Conservation (phyloP, 2,797 vertebrate species). For the Microctenopoma steveboyesi region DNA sequence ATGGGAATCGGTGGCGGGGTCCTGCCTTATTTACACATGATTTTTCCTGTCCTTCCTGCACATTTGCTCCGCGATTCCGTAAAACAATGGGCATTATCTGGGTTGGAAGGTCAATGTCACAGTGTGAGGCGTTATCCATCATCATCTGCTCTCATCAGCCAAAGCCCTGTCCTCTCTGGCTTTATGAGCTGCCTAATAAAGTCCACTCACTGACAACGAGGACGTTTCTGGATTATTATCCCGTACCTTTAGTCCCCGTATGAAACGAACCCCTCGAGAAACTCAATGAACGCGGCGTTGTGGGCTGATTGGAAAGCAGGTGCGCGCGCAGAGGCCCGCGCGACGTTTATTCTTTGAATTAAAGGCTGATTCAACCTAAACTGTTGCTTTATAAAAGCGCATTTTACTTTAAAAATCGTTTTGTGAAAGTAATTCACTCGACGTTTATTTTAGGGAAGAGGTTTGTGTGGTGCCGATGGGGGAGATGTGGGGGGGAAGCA, state of each 20-base stretch:
- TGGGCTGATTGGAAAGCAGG: conserved; percentile 35
- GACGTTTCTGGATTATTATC: conserved; percentile 51
- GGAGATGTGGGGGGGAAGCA: not conserved
- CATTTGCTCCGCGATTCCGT: conserved; percentile 81
- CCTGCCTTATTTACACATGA: conserved; percentile 90
- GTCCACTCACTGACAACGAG: conserved; percentile 47
- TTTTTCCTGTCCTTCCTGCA: conserved; percentile 90
- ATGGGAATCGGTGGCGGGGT: conserved; percentile 88
- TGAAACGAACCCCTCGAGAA: not conserved
- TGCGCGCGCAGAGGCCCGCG: conserved; percentile 26
- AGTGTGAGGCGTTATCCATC: conserved; percentile 88
- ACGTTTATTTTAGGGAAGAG: not conserved
- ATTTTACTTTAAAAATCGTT: not conserved
- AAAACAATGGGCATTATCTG: conserved; percentile 95
- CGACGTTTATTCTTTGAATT: conserved; percentile 2
- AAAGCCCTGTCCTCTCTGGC: conserved; percentile 52
- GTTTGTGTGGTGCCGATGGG: too few species aligned
- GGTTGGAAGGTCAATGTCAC: conserved; percentile 95
- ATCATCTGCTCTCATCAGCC: conserved; percentile 84
- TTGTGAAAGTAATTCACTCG: not conserved
- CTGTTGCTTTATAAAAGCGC: too few species aligned
- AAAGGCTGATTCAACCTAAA: not conserved
- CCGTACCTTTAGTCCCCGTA: conserved; percentile 6
- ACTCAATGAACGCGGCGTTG: not conserved
- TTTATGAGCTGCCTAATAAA: conserved; percentile 77